Evolutionary conservation across 2,888 invertebrate species (phyloP).

Genomic region (Nycteola revayana): DNA sequence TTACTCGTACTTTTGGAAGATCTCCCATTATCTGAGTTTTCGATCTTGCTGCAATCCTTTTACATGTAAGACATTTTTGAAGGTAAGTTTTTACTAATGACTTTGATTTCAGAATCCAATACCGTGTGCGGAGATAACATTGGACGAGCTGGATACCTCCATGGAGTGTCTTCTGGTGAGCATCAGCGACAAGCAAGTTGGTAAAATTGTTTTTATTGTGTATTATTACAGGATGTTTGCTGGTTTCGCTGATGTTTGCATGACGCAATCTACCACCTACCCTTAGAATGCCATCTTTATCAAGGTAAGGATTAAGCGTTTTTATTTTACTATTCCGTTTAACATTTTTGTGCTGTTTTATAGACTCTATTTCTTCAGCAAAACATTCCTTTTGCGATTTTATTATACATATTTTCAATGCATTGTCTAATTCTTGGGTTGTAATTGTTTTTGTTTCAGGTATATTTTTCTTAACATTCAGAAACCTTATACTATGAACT

Average conservation of each 20-base stretch:
- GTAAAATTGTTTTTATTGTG: background rate
- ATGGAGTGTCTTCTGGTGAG: background rate
- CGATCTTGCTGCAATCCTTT: background rate
- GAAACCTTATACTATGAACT: constrained; percentile 3
- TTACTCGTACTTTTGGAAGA: constrained; percentile 4
- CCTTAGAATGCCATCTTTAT: background rate
- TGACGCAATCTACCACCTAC: constrained; percentile 2
- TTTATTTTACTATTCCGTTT: background rate
- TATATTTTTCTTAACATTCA: too few relatives aligned
- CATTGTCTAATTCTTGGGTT: background rate
- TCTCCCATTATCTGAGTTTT: constrained; percentile 6
- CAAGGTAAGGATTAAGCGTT: constrained; percentile 1
- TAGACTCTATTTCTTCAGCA: background rate
- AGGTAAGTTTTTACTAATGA: background rate
- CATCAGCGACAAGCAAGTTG: background rate
- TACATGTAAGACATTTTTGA: constrained; percentile 2
- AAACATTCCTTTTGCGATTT: background rate
- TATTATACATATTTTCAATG: background rate
- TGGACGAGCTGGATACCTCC: constrained; percentile 2
- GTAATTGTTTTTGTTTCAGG: background rate
- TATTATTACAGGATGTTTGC: background rate
- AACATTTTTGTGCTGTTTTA: background rate
- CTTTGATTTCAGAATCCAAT: constrained; percentile 2
- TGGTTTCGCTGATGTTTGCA: background rate
- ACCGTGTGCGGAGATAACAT: background rate